A percentile compares a stretch with the other conserved stretches of the same genome.
These are phyloP conservation scores for Leptestheria dahalacensis DNA, from an alignment of 1,140 invertebrate genomes.

Conservation along the genomic window DNA sequence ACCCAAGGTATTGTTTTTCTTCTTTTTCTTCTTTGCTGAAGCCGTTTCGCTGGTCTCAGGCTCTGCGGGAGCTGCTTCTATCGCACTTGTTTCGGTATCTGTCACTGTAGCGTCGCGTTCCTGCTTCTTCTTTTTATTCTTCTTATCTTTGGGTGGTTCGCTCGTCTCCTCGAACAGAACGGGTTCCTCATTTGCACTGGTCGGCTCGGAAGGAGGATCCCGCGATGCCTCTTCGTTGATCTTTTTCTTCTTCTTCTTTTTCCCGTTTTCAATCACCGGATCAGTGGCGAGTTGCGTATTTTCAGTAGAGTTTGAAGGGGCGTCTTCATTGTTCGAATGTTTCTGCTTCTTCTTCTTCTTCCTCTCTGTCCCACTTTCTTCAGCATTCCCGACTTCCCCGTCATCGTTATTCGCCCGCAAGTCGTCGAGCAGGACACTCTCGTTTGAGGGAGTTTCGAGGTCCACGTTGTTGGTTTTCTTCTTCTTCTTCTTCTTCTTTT, in stretches of 20 bases:
- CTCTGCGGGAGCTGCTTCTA: background rate
- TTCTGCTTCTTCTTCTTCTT: constrained; percentile 11
- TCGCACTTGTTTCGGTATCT: too few species aligned
- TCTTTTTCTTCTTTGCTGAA: constrained; percentile 5
- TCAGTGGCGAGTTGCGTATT: too few species aligned
- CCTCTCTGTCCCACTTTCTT: constrained; percentile 1
- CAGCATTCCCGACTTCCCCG: background rate
- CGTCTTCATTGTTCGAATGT: constrained; percentile 6
- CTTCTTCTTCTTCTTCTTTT: background rate
- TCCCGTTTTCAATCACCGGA: too few species aligned
- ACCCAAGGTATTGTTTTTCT: constrained; percentile 1
- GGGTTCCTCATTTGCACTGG: too few species aligned
- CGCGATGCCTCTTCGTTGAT: background rate
- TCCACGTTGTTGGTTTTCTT: background rate
- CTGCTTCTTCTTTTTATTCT: too few species aligned
- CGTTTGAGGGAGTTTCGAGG: background rate
- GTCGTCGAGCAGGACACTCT: background rate
- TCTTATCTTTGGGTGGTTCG: too few species aligned
- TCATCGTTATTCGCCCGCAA: background rate
- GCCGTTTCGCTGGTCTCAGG: background rate
- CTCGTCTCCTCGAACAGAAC: background rate
- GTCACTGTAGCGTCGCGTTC: too few species aligned
- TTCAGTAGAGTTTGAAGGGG: background rate
- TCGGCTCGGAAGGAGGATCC: background rate
- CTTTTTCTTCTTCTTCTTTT: too few species aligned